Conservation (phyloP, 2,113 vertebrate genomes). For the Thryonomys swinderianus region DNA sequence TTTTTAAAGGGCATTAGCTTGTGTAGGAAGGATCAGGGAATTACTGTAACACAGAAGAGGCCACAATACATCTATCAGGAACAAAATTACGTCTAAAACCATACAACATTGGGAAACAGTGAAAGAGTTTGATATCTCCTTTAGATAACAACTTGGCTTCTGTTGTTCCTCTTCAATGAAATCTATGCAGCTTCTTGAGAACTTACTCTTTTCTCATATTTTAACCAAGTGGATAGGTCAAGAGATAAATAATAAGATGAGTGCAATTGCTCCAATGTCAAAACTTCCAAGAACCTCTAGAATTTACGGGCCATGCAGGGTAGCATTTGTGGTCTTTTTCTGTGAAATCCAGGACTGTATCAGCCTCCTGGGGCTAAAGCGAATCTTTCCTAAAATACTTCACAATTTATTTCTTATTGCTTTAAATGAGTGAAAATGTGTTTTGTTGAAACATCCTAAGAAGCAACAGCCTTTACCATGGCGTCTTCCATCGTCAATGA, state of each 20-base stretch:
- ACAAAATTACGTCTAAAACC: constrained; percentile 12
- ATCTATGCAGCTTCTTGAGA: constrained; percentile 42
- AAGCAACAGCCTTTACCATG: constrained; percentile 81
- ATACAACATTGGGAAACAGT: neutral
- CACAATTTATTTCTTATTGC: constrained; percentile 81
- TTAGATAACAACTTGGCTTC: neutral
- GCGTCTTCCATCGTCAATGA: constrained; percentile 82
- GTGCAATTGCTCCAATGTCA: constrained; percentile 46
- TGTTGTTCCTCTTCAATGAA: constrained; percentile 30
- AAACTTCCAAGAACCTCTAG: constrained; percentile 58
- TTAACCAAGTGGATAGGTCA: constrained; percentile 47
- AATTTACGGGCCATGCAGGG: constrained; percentile 69
- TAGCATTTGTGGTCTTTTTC: constrained; percentile 77
- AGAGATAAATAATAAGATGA: constrained; percentile 44
- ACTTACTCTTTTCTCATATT: neutral
- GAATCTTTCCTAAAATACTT: constrained; percentile 73
- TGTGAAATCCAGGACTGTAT: constrained; percentile 80
- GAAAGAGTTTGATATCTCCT: neutral
- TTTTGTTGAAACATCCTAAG: constrained; percentile 81
- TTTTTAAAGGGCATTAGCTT: neutral
- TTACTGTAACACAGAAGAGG: neutral
- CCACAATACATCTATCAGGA: neutral
- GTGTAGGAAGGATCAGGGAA: neutral
- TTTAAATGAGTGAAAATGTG: constrained; percentile 83
- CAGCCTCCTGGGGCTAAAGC: constrained; percentile 73